phyloP scores from a whole-genome alignment of 2,888 invertebrate species.

The Drosophila longiperda region DNA sequence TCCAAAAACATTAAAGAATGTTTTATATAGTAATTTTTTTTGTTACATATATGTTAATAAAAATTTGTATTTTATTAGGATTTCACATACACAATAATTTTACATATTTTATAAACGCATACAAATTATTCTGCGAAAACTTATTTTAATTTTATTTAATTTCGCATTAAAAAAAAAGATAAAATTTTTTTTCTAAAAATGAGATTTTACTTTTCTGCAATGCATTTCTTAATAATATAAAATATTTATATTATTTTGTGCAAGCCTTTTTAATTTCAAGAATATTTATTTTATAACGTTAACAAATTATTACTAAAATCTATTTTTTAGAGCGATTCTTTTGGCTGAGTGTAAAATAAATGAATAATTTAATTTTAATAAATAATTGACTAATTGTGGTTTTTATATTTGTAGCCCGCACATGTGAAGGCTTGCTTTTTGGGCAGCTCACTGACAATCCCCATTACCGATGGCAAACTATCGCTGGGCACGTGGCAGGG shows the following conservation, averaged over 20 bases:
- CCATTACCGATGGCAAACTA: conserved; percentile 97
- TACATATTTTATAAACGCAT: too few relatives aligned
- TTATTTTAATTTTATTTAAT: too few relatives aligned
- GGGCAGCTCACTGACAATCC: conserved; percentile 97
- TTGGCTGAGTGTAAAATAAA: not conserved
- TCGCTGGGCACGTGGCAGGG: conserved; percentile 99
- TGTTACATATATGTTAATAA: too few relatives aligned
- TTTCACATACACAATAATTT: too few relatives aligned
- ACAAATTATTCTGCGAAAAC: too few relatives aligned
- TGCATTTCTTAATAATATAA: too few relatives aligned
- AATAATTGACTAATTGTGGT: not conserved
- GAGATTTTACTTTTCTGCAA: not conserved
- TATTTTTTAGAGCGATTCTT: not conserved
- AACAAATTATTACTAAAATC: not conserved
- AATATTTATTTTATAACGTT: not conserved
- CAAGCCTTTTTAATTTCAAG: not conserved
- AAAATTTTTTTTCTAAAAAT: not conserved
- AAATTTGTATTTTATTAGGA: too few relatives aligned
- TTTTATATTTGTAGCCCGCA: conserved; percentile 89
- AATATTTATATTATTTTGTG: too few relatives aligned
- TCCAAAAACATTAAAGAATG: not conserved
- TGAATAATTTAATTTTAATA: not conserved
- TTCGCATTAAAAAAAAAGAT: too few relatives aligned
- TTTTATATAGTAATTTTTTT: not conserved
- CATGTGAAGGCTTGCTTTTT: conserved; percentile 98